These are phyloP conservation scores for Drosophila nr. perissopoda DNA, from an alignment of 2,888 invertebrate genomes.

Conservation along the genomic window DNA sequence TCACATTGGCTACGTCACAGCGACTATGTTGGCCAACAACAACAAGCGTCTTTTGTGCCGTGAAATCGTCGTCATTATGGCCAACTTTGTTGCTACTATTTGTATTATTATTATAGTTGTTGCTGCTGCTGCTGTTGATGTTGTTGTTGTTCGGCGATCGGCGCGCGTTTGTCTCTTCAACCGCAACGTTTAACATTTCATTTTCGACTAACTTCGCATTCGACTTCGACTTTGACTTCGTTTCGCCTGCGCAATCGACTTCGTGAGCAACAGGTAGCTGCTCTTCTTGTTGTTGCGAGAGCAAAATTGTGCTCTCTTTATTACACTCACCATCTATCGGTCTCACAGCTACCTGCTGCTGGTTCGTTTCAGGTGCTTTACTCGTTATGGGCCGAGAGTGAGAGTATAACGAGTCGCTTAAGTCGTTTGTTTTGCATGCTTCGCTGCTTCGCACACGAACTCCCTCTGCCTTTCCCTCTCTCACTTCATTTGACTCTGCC, in stretches of 20 bases:
- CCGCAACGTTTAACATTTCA: constrained; percentile 83
- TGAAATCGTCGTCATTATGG: constrained; percentile 76
- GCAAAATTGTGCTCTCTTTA: constrained; percentile 10
- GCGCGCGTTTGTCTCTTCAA: constrained; percentile 66
- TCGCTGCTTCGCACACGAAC: constrained; percentile 52
- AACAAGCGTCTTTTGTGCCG: constrained; percentile 70
- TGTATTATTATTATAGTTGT: constrained; percentile 26
- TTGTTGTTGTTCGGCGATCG: constrained; percentile 46
- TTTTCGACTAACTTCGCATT: constrained; percentile 78
- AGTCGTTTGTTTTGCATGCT: constrained; percentile 77
- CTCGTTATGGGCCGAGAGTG: constrained; percentile 57
- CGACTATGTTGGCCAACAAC: constrained; percentile 51
- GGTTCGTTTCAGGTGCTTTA: constrained; percentile 73
- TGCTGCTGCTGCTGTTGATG: constrained; percentile 44
- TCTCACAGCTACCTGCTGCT: constrained; percentile 49
- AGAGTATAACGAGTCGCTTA: constrained; percentile 61
- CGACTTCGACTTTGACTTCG: constrained; percentile 59
- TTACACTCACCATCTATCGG: constrained; percentile 35
- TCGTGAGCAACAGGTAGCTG: constrained; percentile 60
- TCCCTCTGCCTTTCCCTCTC: constrained; percentile 2
- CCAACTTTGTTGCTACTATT: constrained; percentile 53
- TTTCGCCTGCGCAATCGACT: constrained; percentile 72
- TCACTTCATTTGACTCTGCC: not conserved
- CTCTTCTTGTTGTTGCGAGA: constrained; percentile 26
- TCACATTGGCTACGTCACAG: constrained; percentile 67